Base-by-base conservation (phyloP, 2,888 invertebrate genomes). In the Acronicta psi region DNA sequence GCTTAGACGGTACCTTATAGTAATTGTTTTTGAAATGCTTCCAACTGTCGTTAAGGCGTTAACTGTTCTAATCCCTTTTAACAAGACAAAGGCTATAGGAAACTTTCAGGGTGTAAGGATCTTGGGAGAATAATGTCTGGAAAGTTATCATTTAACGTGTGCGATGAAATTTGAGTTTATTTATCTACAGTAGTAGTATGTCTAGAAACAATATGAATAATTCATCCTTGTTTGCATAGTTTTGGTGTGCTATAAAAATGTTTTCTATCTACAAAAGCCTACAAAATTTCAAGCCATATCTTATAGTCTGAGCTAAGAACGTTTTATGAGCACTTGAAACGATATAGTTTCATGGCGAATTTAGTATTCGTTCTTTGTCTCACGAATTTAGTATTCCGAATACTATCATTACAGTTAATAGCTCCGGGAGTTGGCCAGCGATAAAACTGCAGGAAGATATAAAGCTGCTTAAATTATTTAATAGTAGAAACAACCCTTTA, bases 401-500 rank as follows among this genome's bases (percentile, higher is more conserved):
- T 61, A 59, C 65, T 62, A 64, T 72, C 58, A 62, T 74, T 57
- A 62, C 56, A 41, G 53, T 64, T 69, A 67, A 75, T 64, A 50
- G 61, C 53, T 14, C 9, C 20, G 59, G 65, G 72, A 72, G 61
- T 50, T 59, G 49, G 59, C 45, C 37, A 64, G 58, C 44, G 53
- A 69, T 74, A 71, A 71, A 69, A 69, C 40, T 58, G 57, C 42
- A 59, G 44, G 14, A 59, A 47, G 46, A 66, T 37, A 58, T 51
- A 55, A 60, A 56, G 42, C 47, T 54, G 47, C 31, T 37, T 54
- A 40, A 65, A 57, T 65, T 49, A 68, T 74, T 59, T 47, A 55
- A 45, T 53, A 47, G 59, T 41, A 23, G 11, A 23, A 41, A 47
- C 18, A 38, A 38, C 14, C 25, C 41, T 52, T 47, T 51, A 17